phyloP scores from a whole-genome alignment of 2,888 invertebrate species.

The Coleophora flavipennella region DNA sequence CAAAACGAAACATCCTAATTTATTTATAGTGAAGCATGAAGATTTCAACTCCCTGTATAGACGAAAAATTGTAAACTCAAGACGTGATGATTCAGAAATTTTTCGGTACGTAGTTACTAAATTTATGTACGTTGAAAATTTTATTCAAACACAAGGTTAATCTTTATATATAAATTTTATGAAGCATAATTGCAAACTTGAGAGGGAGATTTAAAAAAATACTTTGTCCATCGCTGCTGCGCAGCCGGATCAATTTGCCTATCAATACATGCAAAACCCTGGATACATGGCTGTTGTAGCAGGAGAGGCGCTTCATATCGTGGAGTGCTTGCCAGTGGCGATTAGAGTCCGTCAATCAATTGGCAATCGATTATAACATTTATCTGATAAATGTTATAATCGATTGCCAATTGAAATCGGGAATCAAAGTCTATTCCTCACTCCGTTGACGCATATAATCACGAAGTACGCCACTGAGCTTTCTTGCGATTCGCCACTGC shows the following conservation, averaged over 20 bases:
- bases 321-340: not conserved
- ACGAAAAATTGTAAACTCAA: not conserved
- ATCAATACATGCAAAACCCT: not conserved
- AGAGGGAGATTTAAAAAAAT: not conserved
- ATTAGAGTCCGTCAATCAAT: not conserved
- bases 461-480: not conserved
- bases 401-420: not conserved
- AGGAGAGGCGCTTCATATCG: not conserved
- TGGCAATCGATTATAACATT: too few relatives aligned
- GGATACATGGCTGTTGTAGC: not conserved
- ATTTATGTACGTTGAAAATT: not conserved
- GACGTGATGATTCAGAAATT: not conserved
- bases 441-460: not conserved
- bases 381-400: too few relatives aligned
- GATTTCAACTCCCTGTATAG: too few relatives aligned
- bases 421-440: not conserved
- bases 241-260: not conserved
- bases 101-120: not conserved
- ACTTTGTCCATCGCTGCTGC: not conserved
- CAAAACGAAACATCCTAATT: too few relatives aligned
- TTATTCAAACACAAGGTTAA: not conserved
- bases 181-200: not conserved
- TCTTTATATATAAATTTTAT: not conserved
- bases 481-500: not conserved
- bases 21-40: too few relatives aligned